These are phyloP conservation scores for Mustela lutreola DNA, from an alignment of 2,113 vertebrate species.

Conservation along the genomic window DNA sequence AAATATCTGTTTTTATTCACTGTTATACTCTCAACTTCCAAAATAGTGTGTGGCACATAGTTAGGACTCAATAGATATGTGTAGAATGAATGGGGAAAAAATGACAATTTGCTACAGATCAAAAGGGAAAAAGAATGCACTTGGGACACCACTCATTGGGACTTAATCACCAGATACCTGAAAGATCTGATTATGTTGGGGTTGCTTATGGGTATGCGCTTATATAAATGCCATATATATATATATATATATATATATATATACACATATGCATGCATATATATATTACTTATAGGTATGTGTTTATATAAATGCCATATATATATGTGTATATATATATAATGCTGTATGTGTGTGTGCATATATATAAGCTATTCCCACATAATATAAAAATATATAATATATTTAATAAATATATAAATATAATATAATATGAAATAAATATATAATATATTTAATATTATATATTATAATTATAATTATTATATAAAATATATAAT, in stretches of 20 bases:
- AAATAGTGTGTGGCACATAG: not conserved
- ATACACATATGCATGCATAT: no score
- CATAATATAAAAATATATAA: no score
- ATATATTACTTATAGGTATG: not conserved
- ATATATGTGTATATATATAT: no score
- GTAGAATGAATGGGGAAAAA: not conserved
- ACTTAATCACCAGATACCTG: not conserved
- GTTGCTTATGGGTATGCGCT: not conserved
- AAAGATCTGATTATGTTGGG: not conserved
- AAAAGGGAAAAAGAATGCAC: not conserved
- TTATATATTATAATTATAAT: no score
- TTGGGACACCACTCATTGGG: not conserved
- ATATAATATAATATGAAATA: no score
- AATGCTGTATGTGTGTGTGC: no score
- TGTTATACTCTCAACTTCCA: not conserved
- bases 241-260: no score
- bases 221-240: not conserved
- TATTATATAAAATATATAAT: no score
- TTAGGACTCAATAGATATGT: constrained; percentile 31
- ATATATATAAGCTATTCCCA: no score
- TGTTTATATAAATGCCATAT: no score
- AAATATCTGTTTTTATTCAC: constrained; percentile 9
- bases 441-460: no score
- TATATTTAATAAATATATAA: no score
- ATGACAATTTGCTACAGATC: not conserved